Percentiles rank a stretch among this genome's conserved stretches.
phyloP scores from a whole-genome alignment of 2,797 vertebrate species.

The Syndactyla subalaris region DNA sequence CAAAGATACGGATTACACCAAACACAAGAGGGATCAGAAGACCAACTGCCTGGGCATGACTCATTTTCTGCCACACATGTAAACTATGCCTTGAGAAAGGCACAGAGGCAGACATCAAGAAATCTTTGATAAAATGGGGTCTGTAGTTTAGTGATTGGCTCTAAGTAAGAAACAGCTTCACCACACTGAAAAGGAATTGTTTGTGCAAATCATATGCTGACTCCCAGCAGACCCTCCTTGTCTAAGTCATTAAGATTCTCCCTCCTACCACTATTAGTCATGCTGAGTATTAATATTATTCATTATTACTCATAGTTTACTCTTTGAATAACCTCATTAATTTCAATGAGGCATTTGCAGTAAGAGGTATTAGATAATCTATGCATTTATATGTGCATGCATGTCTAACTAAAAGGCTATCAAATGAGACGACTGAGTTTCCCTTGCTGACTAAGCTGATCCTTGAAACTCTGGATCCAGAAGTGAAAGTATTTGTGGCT shows the following conservation, averaged over 20 bases:
- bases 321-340: conserved; percentile 55
- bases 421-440: background rate
- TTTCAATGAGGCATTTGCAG: conserved; percentile 47
- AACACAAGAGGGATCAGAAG: conserved; percentile 10
- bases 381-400: background rate
- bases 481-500: background rate
- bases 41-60: background rate
- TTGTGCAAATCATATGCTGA: background rate
- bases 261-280: conserved; percentile 57
- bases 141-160: background rate
- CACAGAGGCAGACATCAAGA: background rate
- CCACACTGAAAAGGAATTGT: background rate
- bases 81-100: background rate
- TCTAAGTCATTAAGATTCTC: conserved; percentile 41
- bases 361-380: conserved; percentile 51
- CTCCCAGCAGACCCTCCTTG: conserved; percentile 40
- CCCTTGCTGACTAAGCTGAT: conserved; percentile 24
- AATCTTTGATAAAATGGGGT: background rate
- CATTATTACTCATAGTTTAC: conserved; percentile 61
- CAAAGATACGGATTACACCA: background rate
- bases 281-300: conserved; percentile 54
- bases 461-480: background rate
- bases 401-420: conserved; percentile 49
- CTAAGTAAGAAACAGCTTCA: background rate
- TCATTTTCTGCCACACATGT: background rate